Percentiles rank a stretch among this genome's conserved stretches.
phyloP scores from a whole-genome alignment of 2,888 invertebrate genomes.

The Cheiracanthium punctorium region DNA sequence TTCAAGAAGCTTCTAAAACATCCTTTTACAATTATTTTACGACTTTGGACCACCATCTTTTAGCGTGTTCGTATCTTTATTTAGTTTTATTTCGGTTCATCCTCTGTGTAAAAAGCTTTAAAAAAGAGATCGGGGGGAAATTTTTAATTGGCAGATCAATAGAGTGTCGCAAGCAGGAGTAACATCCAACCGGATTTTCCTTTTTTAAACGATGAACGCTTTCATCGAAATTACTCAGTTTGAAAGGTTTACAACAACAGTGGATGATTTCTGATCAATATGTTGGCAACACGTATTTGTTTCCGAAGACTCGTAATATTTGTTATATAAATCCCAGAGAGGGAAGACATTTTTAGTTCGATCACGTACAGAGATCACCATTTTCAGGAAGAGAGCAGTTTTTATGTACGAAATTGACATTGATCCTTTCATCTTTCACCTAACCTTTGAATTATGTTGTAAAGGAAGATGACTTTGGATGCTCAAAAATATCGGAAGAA shows the following conservation, averaged over 20 bases:
- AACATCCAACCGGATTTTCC: neutral
- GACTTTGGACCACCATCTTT: neutral
- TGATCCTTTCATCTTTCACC: too few relatives aligned
- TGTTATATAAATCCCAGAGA: too few relatives aligned
- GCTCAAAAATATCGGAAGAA: too few relatives aligned
- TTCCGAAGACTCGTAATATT: too few relatives aligned
- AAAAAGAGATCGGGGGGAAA: neutral
- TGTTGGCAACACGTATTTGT: neutral
- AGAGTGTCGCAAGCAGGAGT: neutral
- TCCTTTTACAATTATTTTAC: neutral
- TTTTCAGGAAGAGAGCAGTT: too few relatives aligned
- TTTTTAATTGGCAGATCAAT: neutral
- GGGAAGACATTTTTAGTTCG: too few relatives aligned
- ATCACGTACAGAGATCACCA: too few relatives aligned
- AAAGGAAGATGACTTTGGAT: too few relatives aligned
- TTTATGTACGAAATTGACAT: too few relatives aligned
- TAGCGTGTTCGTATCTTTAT: neutral
- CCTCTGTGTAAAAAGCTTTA: neutral
- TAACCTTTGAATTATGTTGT: too few relatives aligned
- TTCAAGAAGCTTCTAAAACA: too few relatives aligned
- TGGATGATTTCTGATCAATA: neutral
- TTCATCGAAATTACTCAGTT: neutral
- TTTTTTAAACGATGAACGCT: neutral
- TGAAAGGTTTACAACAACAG: neutral
- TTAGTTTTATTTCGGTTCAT: neutral